phyloP scores from a whole-genome alignment of 1,140 invertebrate species.

The Batillaria attramentaria region DNA sequence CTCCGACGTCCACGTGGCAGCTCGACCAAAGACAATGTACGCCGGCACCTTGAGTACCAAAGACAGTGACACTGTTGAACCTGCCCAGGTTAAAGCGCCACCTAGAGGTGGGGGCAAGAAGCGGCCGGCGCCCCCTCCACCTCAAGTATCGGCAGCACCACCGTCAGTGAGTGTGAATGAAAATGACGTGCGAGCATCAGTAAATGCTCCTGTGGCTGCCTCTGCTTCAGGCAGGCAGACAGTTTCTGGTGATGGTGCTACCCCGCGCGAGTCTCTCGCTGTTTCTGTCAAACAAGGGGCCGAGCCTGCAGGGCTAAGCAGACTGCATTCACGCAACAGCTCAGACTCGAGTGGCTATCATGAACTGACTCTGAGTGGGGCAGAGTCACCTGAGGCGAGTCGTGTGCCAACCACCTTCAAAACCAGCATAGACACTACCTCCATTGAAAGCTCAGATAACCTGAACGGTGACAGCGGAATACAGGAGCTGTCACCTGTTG shows the following conservation, averaged over 20 bases:
- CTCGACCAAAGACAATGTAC: conserved; percentile 60
- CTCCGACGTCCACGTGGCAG: background rate
- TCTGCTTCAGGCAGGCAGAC: background rate
- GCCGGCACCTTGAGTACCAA: background rate
- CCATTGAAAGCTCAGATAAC: conserved; percentile 59
- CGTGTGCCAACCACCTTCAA: conserved; percentile 48
- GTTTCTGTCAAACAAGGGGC: background rate
- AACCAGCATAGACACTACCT: conserved; percentile 57
- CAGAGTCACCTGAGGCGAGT: conserved; percentile 61
- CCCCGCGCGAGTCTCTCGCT: background rate
- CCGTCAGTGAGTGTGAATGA: background rate
- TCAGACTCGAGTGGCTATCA: conserved; percentile 85
- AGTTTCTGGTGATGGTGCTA: background rate
- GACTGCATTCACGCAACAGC: conserved; percentile 80
- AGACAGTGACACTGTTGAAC: background rate
- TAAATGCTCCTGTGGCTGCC: background rate
- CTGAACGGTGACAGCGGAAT: conserved; percentile 57
- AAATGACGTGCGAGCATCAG: background rate
- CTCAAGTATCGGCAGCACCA: conserved; percentile 30
- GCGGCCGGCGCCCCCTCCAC: conserved; percentile 55
- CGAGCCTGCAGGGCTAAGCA: conserved; percentile 13
- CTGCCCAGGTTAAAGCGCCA: background rate
- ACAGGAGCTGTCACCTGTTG: conserved; percentile 45
- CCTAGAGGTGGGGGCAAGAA: conserved; percentile 47
- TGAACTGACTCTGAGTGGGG: conserved; percentile 81